A percentile compares a stretch with the other conserved stretches of the same genome.
Conservation (phyloP, 2,888 invertebrate species). For the Drosophila demipolita region DNA sequence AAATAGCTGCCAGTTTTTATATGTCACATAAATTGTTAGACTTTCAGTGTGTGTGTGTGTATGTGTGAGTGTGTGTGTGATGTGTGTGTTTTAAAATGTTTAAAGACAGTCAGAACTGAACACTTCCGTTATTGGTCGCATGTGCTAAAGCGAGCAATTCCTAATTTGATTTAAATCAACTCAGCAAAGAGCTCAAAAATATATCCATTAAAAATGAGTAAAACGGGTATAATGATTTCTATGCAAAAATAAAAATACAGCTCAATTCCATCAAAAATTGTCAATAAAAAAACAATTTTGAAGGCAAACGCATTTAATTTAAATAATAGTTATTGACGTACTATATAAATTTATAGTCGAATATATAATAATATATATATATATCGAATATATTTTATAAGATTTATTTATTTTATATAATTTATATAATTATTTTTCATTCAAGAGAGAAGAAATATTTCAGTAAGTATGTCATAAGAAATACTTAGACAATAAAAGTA, state of each 20-base stretch:
- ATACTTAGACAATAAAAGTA: too few relatives aligned
- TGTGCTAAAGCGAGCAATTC: background rate
- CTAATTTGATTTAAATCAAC: constrained; percentile 3
- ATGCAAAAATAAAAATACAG: background rate
- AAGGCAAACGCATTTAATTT: too few relatives aligned
- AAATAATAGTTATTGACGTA: too few relatives aligned
- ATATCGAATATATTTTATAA: too few relatives aligned
- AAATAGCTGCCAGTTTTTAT: constrained; percentile 30
- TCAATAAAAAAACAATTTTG: too few relatives aligned
- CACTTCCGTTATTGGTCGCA: background rate
- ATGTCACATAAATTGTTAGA: constrained; percentile 4
- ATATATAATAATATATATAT: too few relatives aligned
- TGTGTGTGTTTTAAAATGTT: background rate
- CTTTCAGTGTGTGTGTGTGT: background rate
- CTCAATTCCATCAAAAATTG: too few relatives aligned
- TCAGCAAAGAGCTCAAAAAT: background rate
- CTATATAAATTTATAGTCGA: too few relatives aligned
- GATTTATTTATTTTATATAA: too few relatives aligned
- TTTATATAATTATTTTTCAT: too few relatives aligned
- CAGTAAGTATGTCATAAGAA: too few relatives aligned
- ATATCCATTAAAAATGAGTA: background rate
- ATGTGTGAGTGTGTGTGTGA: background rate
- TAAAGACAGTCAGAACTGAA: background rate
- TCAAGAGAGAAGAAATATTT: too few relatives aligned
- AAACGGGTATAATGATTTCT: background rate